phyloP scores from a whole-genome alignment of 2,797 vertebrate genomes.

The Sebastes umbrosus region DNA sequence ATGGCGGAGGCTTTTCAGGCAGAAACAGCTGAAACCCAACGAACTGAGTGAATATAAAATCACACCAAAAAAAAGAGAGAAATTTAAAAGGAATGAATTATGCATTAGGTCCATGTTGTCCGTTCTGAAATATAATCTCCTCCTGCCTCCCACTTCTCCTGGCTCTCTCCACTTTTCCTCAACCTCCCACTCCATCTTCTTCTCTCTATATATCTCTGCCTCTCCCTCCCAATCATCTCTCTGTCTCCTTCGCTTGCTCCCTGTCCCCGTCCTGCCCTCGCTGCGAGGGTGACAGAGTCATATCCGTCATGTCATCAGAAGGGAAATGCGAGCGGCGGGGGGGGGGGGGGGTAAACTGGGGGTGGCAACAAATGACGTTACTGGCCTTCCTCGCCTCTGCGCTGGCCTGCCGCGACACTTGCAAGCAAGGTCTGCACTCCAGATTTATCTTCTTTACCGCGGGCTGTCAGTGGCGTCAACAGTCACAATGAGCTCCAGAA shows the following conservation, averaged over 20 bases:
- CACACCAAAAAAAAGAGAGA: background rate
- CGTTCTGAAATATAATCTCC: conserved; percentile 42
- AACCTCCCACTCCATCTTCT: conserved; percentile 62
- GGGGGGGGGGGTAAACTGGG: conserved; percentile 47
- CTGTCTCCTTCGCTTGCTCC: conserved; percentile 69
- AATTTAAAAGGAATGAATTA: conserved; percentile 42
- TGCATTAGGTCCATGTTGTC: conserved; percentile 49
- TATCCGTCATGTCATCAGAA: conserved; percentile 79
- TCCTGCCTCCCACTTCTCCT: conserved; percentile 6
- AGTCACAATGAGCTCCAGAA: conserved; percentile 25
- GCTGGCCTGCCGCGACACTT: conserved; percentile 54
- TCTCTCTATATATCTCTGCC: conserved; percentile 24
- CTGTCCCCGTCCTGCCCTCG: conserved; percentile 58
- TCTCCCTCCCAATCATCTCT: conserved; percentile 57
- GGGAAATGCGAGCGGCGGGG: conserved; percentile 60
- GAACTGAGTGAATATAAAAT: conserved; percentile 24
- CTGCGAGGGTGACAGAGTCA: conserved; percentile 65
- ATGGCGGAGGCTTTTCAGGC: background rate
- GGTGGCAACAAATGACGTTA: conserved; percentile 69
- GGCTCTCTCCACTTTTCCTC: conserved; percentile 15
- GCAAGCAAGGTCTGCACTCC: conserved; percentile 43
- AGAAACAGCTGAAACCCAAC: conserved; percentile 20
- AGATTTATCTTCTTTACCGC: conserved; percentile 78
- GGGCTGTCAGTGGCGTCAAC: conserved; percentile 66
- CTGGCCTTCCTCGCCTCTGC: conserved; percentile 48